Base-by-base conservation (phyloP, 2,888 invertebrate species). In the Polydrusus cervinus region DNA sequence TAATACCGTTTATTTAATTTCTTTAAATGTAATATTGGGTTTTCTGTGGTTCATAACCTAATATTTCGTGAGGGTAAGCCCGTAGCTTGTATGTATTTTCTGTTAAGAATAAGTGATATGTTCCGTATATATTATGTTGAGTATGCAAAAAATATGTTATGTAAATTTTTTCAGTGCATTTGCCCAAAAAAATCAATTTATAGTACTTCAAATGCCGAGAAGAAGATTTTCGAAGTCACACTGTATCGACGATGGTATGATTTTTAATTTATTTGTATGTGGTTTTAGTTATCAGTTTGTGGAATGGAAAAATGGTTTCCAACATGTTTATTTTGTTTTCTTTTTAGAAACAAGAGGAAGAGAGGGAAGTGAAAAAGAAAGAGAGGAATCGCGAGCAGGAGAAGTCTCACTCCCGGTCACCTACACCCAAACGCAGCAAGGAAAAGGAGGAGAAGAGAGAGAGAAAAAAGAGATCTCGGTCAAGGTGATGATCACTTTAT, bases 281-380 rank as follows among this genome's bases (percentile, higher is more conserved):
- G 55, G 45, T 38, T 71, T 47, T 57, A 71, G 45, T 62, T 64
- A 16, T 49, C 69, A 60, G 49, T 38, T 49, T 66, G 66, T 53
- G 66, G 40, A 49, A 34, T 2, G 10, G 38, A 25, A 53, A 18
- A 20, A 5, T 51, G 1, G n/a, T 40, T 38, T 51, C 40, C 53
- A 18, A 13, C 1, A 0, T 53, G 18, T 53, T 77, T 25, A 67
- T 67, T 71, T 61, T 11, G 57, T 51, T 76, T 87, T 87, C 88
- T 85, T 88, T 89, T 89, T 90, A 93, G 92, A 93, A 93, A 89
- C 92, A 93, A 88, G 93, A 93, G 86, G 93, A 93, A 86, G 92
- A 93, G 84, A 92, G 92, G 83, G 92, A 92, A 85, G 91, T 91
- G 53, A 89, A 89, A 81, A 89, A 91, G 79, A 88, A 91, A 87